Evolutionary conservation across 2,888 invertebrate species (phyloP).

Genomic region (Xanthorhoe designata): DNA sequence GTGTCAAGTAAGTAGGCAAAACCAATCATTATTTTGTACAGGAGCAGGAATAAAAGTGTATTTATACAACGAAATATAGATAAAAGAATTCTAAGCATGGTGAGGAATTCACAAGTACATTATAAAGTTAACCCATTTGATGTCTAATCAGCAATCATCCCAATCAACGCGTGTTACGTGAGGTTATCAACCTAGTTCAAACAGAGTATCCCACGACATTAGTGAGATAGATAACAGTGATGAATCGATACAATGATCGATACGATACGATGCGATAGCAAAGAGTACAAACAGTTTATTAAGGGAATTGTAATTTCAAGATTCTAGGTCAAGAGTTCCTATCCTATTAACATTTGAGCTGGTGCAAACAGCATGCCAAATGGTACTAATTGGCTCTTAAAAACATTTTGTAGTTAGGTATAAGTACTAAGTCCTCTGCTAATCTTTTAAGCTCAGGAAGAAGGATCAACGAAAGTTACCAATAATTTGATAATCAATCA

Average conservation of each 20-base stretch:
- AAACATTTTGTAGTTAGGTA: too few relatives aligned
- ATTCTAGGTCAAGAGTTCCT: not conserved
- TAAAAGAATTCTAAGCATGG: not conserved
- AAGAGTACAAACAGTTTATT: not conserved
- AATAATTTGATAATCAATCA: not conserved
- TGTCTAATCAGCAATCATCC: constrained; percentile 10
- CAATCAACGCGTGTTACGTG: constrained; percentile 13
- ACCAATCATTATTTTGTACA: too few relatives aligned
- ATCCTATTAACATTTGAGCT: not conserved
- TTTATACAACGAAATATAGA: too few relatives aligned
- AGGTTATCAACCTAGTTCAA: constrained; percentile 27
- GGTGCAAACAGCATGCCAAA: constrained; percentile 7
- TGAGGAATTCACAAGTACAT: not conserved
- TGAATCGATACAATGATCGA: constrained; percentile 26
- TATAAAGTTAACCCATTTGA: not conserved
- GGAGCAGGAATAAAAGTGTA: too few relatives aligned
- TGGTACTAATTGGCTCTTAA: not conserved
- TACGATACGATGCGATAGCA: constrained; percentile 23
- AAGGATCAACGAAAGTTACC: not conserved
- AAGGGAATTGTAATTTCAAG: constrained; percentile 3
- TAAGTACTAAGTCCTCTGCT: not conserved
- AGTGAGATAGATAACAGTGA: constrained; percentile 22
- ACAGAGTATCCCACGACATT: constrained; percentile 30
- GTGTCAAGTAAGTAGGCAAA: too few relatives aligned
- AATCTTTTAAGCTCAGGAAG: not conserved